Evolutionary conservation across 1,140 invertebrate species (phyloP).

Genomic region (Pissodes strobi): DNA sequence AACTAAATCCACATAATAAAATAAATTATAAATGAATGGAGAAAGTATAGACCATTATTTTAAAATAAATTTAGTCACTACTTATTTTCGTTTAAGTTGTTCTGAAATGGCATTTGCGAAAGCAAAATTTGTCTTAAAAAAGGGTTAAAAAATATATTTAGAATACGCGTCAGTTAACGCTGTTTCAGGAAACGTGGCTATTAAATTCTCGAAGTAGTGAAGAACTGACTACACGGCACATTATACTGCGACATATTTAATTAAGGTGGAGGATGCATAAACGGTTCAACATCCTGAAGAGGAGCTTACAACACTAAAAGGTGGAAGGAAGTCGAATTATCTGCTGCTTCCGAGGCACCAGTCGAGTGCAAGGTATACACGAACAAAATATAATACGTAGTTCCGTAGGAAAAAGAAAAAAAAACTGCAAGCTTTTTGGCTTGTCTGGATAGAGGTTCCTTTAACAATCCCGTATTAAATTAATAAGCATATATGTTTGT

Average conservation of each 20-base stretch:
- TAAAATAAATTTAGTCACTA: too few relatives aligned
- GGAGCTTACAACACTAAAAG: conserved; percentile 19
- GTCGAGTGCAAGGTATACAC: background rate
- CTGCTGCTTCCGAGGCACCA: conserved; percentile 22
- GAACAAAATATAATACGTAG: conserved; percentile 2
- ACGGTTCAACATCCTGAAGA: conserved; percentile 20
- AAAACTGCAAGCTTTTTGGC: conserved; percentile 1
- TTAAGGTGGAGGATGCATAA: conserved; percentile 21
- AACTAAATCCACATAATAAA: too few relatives aligned
- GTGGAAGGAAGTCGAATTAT: conserved; percentile 35
- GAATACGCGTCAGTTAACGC: too few relatives aligned
- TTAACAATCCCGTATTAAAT: too few relatives aligned
- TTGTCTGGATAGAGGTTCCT: too few relatives aligned
- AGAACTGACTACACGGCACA: background rate
- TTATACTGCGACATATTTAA: conserved; percentile 22
- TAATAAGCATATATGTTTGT: too few relatives aligned
- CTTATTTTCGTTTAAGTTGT: too few relatives aligned
- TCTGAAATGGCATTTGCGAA: too few relatives aligned
- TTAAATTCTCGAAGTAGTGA: conserved; percentile 4
- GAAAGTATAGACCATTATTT: too few relatives aligned
- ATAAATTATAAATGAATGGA: too few relatives aligned
- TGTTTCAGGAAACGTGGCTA: conserved; percentile 5
- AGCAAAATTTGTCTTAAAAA: too few relatives aligned
- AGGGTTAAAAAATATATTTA: too few relatives aligned
- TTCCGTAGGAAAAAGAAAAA: background rate